Percentiles rank a stretch among this genome's conserved stretches.
Conservation (phyloP, 2,797 vertebrate genomes). For the Acanthurus leucopareius region DNA sequence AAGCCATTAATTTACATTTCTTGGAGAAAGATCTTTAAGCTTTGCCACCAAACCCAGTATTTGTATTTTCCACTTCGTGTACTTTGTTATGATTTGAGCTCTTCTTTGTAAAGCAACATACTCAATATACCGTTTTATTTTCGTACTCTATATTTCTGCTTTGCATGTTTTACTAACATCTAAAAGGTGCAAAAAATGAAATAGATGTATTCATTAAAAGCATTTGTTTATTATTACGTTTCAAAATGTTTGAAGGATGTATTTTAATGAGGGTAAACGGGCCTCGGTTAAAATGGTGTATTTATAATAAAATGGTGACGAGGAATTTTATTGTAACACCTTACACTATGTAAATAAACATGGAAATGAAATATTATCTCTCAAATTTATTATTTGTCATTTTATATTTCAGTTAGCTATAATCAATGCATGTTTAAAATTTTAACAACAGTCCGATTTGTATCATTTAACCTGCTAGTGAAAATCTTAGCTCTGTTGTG, state of each 20-base stretch:
- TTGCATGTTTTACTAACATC: conserved; percentile 87
- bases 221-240: conserved; percentile 73
- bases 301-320: conserved; percentile 82
- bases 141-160: conserved; percentile 80
- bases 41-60: conserved; percentile 76
- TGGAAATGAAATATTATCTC: conserved; percentile 61
- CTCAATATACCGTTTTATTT: conserved; percentile 78
- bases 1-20: conserved; percentile 68
- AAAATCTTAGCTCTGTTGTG: background rate
- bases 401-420: background rate
- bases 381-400: background rate
- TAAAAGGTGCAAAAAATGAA: conserved; percentile 75
- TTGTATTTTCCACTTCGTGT: conserved; percentile 63
- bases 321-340: conserved; percentile 84
- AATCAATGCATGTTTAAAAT: too few relatives aligned
- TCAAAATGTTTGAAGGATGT: conserved; percentile 82
- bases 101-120: conserved; percentile 76
- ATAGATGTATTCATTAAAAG: conserved; percentile 62
- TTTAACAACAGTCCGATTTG: too few relatives aligned
- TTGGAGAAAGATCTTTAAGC: conserved; percentile 77
- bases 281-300: conserved; percentile 83
- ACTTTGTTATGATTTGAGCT: conserved; percentile 58
- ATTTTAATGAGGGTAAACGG: conserved; percentile 79
- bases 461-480: background rate
- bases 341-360: conserved; percentile 88